Base-by-base conservation (phyloP, 2,113 vertebrate species). In the Pycnonotus jocosus region DNA sequence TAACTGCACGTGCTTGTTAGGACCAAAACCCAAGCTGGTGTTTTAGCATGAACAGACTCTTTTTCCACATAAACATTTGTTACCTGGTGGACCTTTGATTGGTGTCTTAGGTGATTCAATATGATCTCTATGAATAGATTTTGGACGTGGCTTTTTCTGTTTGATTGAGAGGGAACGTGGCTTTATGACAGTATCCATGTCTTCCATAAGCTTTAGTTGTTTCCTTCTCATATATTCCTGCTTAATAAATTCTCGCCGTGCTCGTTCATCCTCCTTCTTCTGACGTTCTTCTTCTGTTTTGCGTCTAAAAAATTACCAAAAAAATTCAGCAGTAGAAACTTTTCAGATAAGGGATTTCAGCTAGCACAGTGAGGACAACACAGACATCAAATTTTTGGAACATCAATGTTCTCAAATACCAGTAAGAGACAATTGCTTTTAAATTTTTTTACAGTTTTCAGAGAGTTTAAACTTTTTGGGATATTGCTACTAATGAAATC, bases 211-310 rank as follows among this genome's bases (percentile, higher is more conserved):
- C 88, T 99, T 99, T 13, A 99, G 97, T 88, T 99, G 99, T 96
- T 99, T 99, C 89, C 99, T 98, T 79, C 99, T 98, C 97, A 99
- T 98, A 81, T 99, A 99, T 68, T 99, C 99, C 96, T 99, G 99
- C 94, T 99, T 99, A 97, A 99, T 99, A 94, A 99, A 99, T 90
- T 99, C 99, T 86, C 98, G 97, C 33, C 99, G 98, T 38, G 98
- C 98, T 89, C 98, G 98, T 88, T 99, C 99, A 57, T 99, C 99
- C 95, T 99, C 99, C 95, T 99, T 99, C 96, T 98, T 99, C 95
- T 98, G 95, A 73, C 99, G 99, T 92, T 99, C 99, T 94, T 99
- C 99, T 96, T 99, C 99, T 10, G 99, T 99, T 96, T 99, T 99
- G 82, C 99, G 95, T 86, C 99, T 99, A 90, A 51, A 82, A 91